These are phyloP conservation scores for Galbula dea DNA, from an alignment of 2,113 vertebrate genomes.

Conservation along the genomic window DNA sequence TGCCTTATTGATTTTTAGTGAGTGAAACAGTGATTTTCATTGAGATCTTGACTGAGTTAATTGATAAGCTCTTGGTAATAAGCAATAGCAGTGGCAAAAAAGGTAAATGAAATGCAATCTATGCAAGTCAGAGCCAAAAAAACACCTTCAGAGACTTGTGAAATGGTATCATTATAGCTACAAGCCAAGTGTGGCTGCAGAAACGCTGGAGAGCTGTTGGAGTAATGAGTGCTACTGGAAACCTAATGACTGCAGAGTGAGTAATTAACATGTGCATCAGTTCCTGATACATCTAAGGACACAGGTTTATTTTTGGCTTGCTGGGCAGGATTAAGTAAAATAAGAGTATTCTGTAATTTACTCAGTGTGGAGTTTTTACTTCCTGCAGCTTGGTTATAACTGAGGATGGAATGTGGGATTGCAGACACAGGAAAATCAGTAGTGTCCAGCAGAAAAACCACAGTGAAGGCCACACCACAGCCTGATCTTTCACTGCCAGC, in stretches of 20 bases:
- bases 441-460: background rate
- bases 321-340: slow-evolving; percentile 21
- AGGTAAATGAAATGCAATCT: slow-evolving; percentile 33
- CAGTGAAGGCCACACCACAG: background rate
- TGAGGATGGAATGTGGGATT: background rate
- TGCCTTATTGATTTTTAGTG: slow-evolving; percentile 32
- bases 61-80: slow-evolving; percentile 48
- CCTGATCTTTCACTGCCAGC: background rate
- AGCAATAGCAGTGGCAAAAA: slow-evolving; percentile 39
- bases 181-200: background rate
- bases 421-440: background rate
- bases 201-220: background rate
- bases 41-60: slow-evolving; percentile 44
- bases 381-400: background rate
- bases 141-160: background rate
- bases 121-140: background rate
- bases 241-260: slow-evolving; percentile 26
- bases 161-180: slow-evolving; percentile 4
- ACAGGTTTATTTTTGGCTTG: slow-evolving; percentile 53
- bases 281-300: slow-evolving; percentile 4
- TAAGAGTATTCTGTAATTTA: slow-evolving; percentile 28
- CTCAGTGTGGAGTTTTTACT: background rate
- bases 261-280: slow-evolving; percentile 54
- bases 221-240: slow-evolving; percentile 26
- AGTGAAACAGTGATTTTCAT: slow-evolving; percentile 17